These are phyloP conservation scores for Caenorhabditis japonica DNA, from an alignment of 2,888 invertebrate genomes.

Conservation along the genomic window DNA sequence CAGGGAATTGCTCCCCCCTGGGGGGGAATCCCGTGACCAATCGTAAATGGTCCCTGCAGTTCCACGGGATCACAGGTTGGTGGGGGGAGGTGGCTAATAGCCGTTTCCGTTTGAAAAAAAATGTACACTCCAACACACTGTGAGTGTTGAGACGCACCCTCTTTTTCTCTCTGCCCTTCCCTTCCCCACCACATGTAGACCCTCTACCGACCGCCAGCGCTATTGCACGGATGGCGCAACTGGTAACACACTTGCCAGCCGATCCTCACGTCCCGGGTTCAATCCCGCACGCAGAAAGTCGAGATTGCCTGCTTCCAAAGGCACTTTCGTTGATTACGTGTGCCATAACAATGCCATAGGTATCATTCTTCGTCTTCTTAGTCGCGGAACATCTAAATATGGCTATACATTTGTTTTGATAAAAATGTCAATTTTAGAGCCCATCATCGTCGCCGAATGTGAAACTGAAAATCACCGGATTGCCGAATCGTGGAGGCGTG, in stretches of 20 bases:
- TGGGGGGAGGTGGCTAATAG: too few species aligned
- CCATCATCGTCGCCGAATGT: constrained; percentile 33
- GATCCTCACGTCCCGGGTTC: constrained; percentile 2
- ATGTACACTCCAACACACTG: too few species aligned
- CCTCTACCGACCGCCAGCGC: background rate
- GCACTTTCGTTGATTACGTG: constrained; percentile 50
- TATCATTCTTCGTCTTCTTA: constrained; percentile 55
- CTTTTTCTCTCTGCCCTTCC: too few species aligned
- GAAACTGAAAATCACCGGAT: constrained; percentile 40
- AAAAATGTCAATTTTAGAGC: constrained; percentile 17
- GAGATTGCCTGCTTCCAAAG: constrained; percentile 18
- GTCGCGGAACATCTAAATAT: constrained; percentile 54
- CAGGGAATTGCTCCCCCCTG: too few species aligned
- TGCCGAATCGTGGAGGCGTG: constrained; percentile 5
- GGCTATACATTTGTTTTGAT: constrained; percentile 37
- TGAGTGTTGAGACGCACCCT: too few species aligned
- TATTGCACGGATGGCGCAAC: constrained; percentile 33
- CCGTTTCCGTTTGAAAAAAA: too few species aligned
- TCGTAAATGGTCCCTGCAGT: too few species aligned
- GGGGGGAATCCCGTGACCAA: too few species aligned
- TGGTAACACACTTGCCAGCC: constrained; percentile 7
- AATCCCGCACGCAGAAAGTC: constrained; percentile 49
- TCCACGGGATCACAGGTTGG: too few species aligned
- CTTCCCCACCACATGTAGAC: background rate
- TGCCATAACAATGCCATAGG: constrained; percentile 51